Conservation (phyloP, 2,888 invertebrate genomes). For the Stomorhina lunata region DNA sequence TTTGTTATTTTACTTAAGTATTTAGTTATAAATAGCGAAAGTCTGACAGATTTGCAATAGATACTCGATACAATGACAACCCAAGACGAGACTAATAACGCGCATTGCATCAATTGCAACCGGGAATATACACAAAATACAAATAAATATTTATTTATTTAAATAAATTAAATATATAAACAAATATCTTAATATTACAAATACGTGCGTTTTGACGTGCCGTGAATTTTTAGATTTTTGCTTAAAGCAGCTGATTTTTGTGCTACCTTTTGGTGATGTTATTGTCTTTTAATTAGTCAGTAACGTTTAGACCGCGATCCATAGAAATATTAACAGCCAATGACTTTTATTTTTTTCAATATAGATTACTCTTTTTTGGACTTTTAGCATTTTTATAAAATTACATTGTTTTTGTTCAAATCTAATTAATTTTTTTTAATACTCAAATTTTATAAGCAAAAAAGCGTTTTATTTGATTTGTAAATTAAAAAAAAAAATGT, state of each 20-base stretch:
- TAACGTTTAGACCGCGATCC: not conserved
- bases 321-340: too few relatives aligned
- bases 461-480: not conserved
- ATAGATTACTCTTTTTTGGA: not conserved
- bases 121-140: slow-evolving; percentile 11
- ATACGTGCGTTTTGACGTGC: slow-evolving; percentile 36
- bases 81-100: not conserved
- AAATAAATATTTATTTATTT: too few relatives aligned
- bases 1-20: not conserved
- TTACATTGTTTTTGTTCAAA: not conserved
- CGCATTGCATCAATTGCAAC: slow-evolving; percentile 31
- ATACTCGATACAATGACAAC: not conserved
- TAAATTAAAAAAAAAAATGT: not conserved
- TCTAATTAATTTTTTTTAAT: not conserved
- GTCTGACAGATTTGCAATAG: not conserved
- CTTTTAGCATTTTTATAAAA: not conserved
- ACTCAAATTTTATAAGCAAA: slow-evolving; percentile 18
- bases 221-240: slow-evolving; percentile 2
- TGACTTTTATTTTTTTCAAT: not conserved
- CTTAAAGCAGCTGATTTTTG: not conserved
- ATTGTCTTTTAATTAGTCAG: not conserved
- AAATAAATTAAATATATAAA: too few relatives aligned
- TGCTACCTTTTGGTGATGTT: not conserved
- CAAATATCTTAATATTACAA: slow-evolving; percentile 1
- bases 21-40: not conserved